phyloP scores from a whole-genome alignment of 2,113 vertebrate species.

The Anser cygnoides region DNA sequence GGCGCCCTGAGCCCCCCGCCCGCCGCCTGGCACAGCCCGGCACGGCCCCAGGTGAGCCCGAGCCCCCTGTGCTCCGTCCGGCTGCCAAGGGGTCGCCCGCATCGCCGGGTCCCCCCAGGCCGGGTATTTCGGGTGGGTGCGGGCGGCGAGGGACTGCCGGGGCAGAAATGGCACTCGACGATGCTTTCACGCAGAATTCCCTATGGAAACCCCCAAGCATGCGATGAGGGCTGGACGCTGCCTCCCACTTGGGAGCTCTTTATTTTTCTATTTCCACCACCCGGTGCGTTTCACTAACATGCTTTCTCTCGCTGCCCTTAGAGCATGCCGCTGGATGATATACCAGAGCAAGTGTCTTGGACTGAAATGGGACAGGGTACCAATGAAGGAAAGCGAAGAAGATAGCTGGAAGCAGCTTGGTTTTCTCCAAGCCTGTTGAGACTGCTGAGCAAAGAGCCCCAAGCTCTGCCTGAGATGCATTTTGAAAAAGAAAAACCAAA shows the following conservation, averaged over 20 bases:
- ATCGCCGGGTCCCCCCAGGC: too few relatives aligned
- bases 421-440: conserved; percentile 45
- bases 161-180: background rate
- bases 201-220: background rate
- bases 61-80: background rate
- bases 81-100: too few relatives aligned
- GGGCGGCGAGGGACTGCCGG: background rate
- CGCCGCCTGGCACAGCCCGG: background rate
- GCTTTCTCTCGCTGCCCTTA: conserved; percentile 7
- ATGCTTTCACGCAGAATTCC: background rate
- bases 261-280: background rate
- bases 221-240: background rate
- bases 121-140: background rate
- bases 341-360: conserved; percentile 67
- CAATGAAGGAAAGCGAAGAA: conserved; percentile 69
- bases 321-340: conserved; percentile 51
- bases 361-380: conserved; percentile 70
- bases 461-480: conserved; percentile 60
- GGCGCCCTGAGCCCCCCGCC: conserved; percentile 75
- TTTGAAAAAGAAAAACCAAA: conserved; percentile 69
- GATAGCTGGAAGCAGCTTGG: conserved; percentile 54
- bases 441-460: conserved; percentile 63
- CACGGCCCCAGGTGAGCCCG: background rate
- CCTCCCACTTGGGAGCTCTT: background rate
- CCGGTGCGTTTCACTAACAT: background rate